These are phyloP conservation scores for Mycteria americana DNA, from an alignment of 2,797 vertebrate genomes.

Conservation along the genomic window DNA sequence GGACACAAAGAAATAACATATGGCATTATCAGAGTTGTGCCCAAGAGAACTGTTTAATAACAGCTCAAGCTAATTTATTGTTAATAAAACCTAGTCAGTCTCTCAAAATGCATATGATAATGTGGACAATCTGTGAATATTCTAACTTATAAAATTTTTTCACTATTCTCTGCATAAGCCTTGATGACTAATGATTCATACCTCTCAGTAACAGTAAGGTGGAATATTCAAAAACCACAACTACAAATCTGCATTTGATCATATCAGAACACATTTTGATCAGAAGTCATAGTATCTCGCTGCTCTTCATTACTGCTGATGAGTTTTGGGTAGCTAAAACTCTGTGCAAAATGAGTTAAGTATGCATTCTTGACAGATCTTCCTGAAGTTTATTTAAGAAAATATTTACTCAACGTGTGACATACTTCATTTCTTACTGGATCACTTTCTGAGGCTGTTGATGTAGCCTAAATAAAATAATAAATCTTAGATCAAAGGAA, in stretches of 20 bases:
- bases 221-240: not conserved
- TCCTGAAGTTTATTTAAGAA: not conserved
- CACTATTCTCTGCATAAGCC: not conserved
- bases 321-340: not conserved
- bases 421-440: not conserved
- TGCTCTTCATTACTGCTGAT: not conserved
- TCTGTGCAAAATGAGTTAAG: not conserved
- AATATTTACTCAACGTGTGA: not conserved
- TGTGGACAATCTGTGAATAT: constrained; percentile 1
- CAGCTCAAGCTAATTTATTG: constrained; percentile 25
- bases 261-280: not conserved
- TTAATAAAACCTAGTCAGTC: constrained; percentile 36
- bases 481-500: not conserved
- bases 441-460: not conserved
- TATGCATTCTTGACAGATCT: not conserved
- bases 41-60: constrained; percentile 52
- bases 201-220: not conserved
- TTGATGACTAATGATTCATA: not conserved
- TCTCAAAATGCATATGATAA: not conserved
- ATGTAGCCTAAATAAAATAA: not conserved
- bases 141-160: not conserved
- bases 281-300: not conserved
- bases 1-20: constrained; percentile 20
- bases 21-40: constrained; percentile 5
- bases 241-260: not conserved